Conservation (phyloP, 1,140 invertebrate species). For the Oncopodura yosiiana region DNA sequence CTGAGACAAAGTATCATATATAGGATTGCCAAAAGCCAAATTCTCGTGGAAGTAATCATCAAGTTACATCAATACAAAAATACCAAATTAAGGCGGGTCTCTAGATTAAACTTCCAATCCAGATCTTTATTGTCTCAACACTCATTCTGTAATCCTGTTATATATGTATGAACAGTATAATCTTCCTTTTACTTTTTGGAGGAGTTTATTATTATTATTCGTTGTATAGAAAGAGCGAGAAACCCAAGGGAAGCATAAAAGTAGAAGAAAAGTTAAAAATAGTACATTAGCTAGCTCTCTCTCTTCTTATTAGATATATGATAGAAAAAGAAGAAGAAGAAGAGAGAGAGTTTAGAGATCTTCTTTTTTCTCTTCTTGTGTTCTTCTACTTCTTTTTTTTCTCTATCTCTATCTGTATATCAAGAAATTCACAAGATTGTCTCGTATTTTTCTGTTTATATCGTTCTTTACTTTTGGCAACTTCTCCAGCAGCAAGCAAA, state of each 20-base stretch:
- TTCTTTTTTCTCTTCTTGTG: neutral
- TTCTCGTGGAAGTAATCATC: neutral
- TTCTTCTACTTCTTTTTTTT: slow-evolving; percentile 6
- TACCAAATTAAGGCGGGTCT: slow-evolving; percentile 28
- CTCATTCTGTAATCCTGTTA: too few relatives aligned
- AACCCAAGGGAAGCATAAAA: slow-evolving; percentile 18
- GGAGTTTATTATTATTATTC: too few relatives aligned
- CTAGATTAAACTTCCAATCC: slow-evolving; percentile 17
- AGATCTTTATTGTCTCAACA: slow-evolving; percentile 15
- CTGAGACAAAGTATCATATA: too few relatives aligned
- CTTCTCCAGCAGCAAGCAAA: too few relatives aligned
- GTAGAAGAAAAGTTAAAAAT: slow-evolving; percentile 10
- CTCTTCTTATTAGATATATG: neutral
- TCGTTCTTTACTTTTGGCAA: too few relatives aligned
- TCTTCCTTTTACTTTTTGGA: too few relatives aligned
- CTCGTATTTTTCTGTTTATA: too few relatives aligned
- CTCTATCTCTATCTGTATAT: too few relatives aligned
- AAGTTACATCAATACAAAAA: slow-evolving; percentile 24
- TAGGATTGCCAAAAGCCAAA: too few relatives aligned
- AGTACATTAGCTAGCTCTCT: slow-evolving; percentile 10
- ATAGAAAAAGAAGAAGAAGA: too few relatives aligned
- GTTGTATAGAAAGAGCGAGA: slow-evolving; percentile 4
- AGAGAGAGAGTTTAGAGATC: slow-evolving; percentile 9
- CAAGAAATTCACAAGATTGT: too few relatives aligned
- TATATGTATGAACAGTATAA: too few relatives aligned